A percentile compares a stretch with the other conserved stretches of the same genome.
phyloP scores from a whole-genome alignment of 1,140 invertebrate species.

The Acyrthosiphon pisum region DNA sequence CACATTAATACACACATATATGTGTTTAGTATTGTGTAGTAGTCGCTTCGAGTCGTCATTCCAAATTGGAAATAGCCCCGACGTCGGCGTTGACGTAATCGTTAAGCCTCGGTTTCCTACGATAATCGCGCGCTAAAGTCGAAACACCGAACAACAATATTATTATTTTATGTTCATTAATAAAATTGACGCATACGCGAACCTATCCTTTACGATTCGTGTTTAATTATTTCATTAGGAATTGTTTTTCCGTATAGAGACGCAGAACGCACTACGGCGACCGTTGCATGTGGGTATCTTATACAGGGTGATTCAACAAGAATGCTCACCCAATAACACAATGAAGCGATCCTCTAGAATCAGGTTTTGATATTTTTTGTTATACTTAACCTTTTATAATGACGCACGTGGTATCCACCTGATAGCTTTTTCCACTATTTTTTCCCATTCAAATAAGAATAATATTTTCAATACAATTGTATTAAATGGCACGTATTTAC shows the following conservation, averaged over 20 bases:
- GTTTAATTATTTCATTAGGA: neutral
- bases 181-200: neutral
- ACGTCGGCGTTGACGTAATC: constrained; percentile 3
- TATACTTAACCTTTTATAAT: no score
- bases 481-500: no score
- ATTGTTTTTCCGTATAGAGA: neutral
- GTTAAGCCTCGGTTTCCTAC: neutral
- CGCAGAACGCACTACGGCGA: no score
- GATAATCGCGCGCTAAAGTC: neutral
- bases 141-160: neutral
- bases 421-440: no score
- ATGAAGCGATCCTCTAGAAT: no score
- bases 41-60: neutral
- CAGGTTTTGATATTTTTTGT: no score
- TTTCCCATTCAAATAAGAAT: no score
- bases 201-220: neutral
- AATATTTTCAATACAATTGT: no score
- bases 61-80: neutral
- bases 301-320: no score
- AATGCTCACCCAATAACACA: no score
- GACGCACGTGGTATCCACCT: no score
- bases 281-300: no score
- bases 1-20: neutral
- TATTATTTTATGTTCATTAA: neutral
- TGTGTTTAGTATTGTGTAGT: neutral